phyloP scores from a whole-genome alignment of 2,888 invertebrate species.

The Xestia xanthographa region DNA sequence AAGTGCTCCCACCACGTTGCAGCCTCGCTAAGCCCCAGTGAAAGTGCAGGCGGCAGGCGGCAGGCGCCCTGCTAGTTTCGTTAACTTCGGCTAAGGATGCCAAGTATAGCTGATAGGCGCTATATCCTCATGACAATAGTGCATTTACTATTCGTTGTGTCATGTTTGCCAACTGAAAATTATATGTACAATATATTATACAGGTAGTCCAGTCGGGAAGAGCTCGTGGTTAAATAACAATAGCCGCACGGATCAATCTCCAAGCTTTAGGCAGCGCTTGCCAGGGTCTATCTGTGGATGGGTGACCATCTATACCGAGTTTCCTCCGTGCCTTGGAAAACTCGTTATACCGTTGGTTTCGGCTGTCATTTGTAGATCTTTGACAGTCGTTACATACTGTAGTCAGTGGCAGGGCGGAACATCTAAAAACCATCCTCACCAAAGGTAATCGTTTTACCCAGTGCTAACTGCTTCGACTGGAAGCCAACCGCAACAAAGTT shows the following conservation, averaged over 20 bases:
- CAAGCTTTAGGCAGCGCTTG: background rate
- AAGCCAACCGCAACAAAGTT: background rate
- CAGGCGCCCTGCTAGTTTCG: background rate
- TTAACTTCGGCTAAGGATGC: background rate
- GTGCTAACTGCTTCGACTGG: background rate
- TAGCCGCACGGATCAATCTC: background rate
- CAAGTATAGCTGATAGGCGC: background rate
- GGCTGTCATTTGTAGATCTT: background rate
- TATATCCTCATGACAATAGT: background rate
- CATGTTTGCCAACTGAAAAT: background rate
- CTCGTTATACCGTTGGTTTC: background rate
- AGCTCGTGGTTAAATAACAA: background rate
- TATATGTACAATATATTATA: background rate
- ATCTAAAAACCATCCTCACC: background rate
- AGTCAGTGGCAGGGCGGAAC: background rate
- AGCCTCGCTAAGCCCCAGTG: constrained; percentile 18
- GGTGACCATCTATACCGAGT: background rate
- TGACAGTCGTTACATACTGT: background rate
- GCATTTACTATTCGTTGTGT: background rate
- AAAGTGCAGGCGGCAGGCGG: constrained; percentile 13
- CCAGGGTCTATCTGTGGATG: background rate
- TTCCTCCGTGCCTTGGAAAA: background rate
- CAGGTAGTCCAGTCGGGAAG: background rate
- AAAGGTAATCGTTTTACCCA: background rate
- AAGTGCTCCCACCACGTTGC: constrained; percentile 12